A percentile compares a stretch with the other conserved stretches of the same genome.
These are phyloP conservation scores for Sphyrna mokarran DNA, from an alignment of 2,113 vertebrate genomes.

Conservation along the genomic window DNA sequence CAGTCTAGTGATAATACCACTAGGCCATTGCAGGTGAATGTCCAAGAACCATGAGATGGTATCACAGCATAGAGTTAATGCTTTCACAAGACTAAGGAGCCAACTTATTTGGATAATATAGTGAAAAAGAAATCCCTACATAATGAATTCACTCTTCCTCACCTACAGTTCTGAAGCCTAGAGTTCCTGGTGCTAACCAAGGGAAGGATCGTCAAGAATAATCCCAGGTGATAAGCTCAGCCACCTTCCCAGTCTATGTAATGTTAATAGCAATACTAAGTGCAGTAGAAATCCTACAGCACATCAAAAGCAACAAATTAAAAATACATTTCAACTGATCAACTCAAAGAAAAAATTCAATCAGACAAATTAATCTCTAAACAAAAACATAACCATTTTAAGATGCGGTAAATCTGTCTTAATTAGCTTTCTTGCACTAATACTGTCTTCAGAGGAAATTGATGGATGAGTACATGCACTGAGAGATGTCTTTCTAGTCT, in stretches of 20 bases:
- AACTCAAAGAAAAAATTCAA: background rate
- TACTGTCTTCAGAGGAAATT: conserved; percentile 21
- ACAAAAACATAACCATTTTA: background rate
- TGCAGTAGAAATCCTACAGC: background rate
- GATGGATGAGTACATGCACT: conserved; percentile 17
- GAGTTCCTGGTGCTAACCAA: background rate
- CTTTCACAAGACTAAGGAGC: background rate
- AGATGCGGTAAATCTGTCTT: background rate
- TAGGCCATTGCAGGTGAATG: background rate
- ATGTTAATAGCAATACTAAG: background rate
- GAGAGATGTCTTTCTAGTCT: background rate
- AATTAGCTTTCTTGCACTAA: background rate
- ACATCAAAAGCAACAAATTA: conserved; percentile 7
- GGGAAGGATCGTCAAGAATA: background rate
- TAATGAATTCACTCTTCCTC: background rate
- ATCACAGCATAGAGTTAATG: background rate
- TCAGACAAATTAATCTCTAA: background rate
- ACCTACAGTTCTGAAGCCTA: background rate
- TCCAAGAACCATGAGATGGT: background rate
- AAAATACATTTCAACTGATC: background rate
- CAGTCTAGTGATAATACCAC: too few species aligned
- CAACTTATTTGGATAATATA: background rate
- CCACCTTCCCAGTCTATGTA: background rate
- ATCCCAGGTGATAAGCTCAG: background rate
- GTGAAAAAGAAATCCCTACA: background rate